These are phyloP conservation scores for Octonoba sinensis DNA, from an alignment of 2,888 invertebrate species.

Conservation along the genomic window DNA sequence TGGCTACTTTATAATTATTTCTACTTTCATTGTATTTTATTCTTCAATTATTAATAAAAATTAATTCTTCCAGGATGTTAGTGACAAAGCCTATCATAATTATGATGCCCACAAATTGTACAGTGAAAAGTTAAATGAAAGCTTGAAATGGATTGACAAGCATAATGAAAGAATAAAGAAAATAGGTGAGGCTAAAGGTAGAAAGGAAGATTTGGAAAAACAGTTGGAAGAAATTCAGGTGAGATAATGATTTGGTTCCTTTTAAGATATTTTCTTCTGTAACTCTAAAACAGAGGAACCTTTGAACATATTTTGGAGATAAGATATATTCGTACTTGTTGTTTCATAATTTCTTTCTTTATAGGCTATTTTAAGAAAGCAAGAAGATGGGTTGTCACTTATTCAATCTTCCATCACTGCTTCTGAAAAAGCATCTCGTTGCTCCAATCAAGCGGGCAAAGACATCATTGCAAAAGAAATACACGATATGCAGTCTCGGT, in stretches of 20 bases:
- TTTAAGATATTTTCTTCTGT: not conserved
- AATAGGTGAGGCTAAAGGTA: slow-evolving; percentile 83
- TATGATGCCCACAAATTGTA: slow-evolving; percentile 87
- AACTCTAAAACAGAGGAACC: too few species aligned
- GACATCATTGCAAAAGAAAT: slow-evolving; percentile 88
- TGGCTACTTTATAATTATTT: too few species aligned
- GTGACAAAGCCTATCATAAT: slow-evolving; percentile 91
- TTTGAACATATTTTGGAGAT: too few species aligned
- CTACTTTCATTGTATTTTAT: too few species aligned
- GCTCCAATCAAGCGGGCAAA: slow-evolving; percentile 88
- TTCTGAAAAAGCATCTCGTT: slow-evolving; percentile 89
- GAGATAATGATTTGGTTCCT: not conserved
- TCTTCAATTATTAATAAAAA: too few species aligned
- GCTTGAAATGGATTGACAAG: slow-evolving; percentile 87
- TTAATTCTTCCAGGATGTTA: slow-evolving; percentile 78
- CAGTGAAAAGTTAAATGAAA: slow-evolving; percentile 81
- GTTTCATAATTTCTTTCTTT: not conserved
- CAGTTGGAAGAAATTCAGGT: slow-evolving; percentile 77
- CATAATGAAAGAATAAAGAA: slow-evolving; percentile 86
- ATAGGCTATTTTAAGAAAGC: slow-evolving; percentile 82
- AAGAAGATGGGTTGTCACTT: slow-evolving; percentile 88
- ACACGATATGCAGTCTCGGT: slow-evolving; percentile 90
- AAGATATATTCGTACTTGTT: not conserved
- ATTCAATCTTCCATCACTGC: slow-evolving; percentile 89
- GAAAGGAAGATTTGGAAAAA: slow-evolving; percentile 84